Conservation (phyloP, 2,797 vertebrate genomes). For the Champsocephalus esox region DNA sequence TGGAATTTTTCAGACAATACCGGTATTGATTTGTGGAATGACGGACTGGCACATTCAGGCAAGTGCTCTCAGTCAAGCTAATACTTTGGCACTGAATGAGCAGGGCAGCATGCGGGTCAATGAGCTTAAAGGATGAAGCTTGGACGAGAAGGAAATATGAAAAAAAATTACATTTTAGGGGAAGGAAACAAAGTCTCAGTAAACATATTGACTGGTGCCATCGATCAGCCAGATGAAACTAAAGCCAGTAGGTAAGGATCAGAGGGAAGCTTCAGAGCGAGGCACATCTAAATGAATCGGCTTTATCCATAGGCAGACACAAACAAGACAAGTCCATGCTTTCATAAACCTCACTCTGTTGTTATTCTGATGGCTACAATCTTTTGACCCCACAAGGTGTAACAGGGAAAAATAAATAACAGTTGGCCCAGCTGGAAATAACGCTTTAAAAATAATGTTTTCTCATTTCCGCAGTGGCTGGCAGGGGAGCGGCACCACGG, state of each 20-base stretch:
- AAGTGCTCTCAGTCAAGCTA: slow-evolving; percentile 57
- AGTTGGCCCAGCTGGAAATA: slow-evolving; percentile 83
- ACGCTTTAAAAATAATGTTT: slow-evolving; percentile 87
- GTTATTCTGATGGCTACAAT: slow-evolving; percentile 71
- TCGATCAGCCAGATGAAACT: slow-evolving; percentile 71
- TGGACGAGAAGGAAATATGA: slow-evolving; percentile 59
- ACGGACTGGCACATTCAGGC: slow-evolving; percentile 59
- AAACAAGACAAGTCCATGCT: slow-evolving; percentile 54
- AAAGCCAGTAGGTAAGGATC: slow-evolving; percentile 67
- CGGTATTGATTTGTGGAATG: slow-evolving; percentile 73
- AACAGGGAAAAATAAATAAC: slow-evolving; percentile 75
- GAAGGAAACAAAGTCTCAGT: slow-evolving; percentile 69
- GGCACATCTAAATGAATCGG: slow-evolving; percentile 46
- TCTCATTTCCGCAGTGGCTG: slow-evolving; percentile 88
- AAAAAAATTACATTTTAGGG: slow-evolving; percentile 55
- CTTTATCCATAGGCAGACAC: slow-evolving; percentile 38
- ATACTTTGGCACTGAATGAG: slow-evolving; percentile 53
- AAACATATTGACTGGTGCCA: slow-evolving; percentile 76
- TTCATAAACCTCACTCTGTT: slow-evolving; percentile 71
- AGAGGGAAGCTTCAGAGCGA: slow-evolving; percentile 35
- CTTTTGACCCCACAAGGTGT: slow-evolving; percentile 67
- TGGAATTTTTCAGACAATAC: slow-evolving; percentile 72
- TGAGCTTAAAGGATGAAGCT: slow-evolving; percentile 66
- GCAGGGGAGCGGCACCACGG: slow-evolving; percentile 79
- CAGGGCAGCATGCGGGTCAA: slow-evolving; percentile 60